These are phyloP conservation scores for Aricia agestis DNA, from an alignment of 1,140 invertebrate species.

Conservation along the genomic window DNA sequence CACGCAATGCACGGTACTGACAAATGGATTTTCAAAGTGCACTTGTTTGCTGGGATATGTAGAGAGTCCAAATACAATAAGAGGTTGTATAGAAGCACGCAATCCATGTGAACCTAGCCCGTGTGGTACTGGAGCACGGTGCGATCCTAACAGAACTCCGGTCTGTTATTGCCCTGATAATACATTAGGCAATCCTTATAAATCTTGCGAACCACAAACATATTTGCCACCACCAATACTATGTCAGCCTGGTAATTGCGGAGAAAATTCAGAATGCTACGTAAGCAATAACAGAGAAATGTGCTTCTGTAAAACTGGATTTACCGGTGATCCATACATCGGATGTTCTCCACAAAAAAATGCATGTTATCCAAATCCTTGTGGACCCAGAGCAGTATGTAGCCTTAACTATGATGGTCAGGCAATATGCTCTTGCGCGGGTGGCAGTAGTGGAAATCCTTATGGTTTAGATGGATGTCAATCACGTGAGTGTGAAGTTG, in stretches of 20 bases:
- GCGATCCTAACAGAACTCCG: slow-evolving; percentile 85
- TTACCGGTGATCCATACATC: slow-evolving; percentile 85
- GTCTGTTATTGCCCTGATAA: slow-evolving; percentile 88
- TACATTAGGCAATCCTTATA: slow-evolving; percentile 87
- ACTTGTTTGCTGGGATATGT: slow-evolving; percentile 89
- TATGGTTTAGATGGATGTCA: slow-evolving; percentile 82
- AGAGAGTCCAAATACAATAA: slow-evolving; percentile 90
- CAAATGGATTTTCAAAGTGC: slow-evolving; percentile 91
- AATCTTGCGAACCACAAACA: slow-evolving; percentile 78
- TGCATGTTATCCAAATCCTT: slow-evolving; percentile 85
- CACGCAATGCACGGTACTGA: slow-evolving; percentile 87
- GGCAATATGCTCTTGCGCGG: slow-evolving; percentile 84
- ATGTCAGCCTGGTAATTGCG: slow-evolving; percentile 87
- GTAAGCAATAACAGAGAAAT: slow-evolving; percentile 84
- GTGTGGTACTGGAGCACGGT: slow-evolving; percentile 86
- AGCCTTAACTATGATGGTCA: slow-evolving; percentile 80
- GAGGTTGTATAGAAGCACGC: slow-evolving; percentile 85
- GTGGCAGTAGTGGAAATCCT: slow-evolving; percentile 87
- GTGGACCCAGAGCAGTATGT: slow-evolving; percentile 85
- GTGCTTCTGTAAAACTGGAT: slow-evolving; percentile 88
- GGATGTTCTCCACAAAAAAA: slow-evolving; percentile 81
- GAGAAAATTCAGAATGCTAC: slow-evolving; percentile 88
- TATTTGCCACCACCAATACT: slow-evolving; percentile 76
- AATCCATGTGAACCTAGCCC: slow-evolving; percentile 89
- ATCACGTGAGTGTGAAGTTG: slow-evolving; percentile 85